These are phyloP conservation scores for Rhombomys opimus DNA, from an alignment of 2,113 vertebrate species.

Conservation along the genomic window DNA sequence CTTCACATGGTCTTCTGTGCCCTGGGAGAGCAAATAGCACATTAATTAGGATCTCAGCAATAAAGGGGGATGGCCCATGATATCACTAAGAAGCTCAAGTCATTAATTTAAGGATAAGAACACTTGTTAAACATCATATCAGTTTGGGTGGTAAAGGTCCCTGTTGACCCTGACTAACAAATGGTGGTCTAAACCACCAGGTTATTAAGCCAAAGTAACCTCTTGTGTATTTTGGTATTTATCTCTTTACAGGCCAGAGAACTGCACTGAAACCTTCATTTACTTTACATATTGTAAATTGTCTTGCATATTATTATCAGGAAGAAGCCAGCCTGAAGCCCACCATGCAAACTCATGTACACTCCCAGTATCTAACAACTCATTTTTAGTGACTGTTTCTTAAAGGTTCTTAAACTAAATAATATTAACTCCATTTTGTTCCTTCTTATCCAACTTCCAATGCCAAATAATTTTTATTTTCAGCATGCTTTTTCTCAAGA, in stretches of 20 bases:
- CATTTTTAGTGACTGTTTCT: slow-evolving; percentile 58
- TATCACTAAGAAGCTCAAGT: slow-evolving; percentile 1
- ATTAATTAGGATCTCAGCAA: not conserved
- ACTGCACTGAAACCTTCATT: not conserved
- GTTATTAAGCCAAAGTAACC: not conserved
- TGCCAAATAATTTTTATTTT: slow-evolving; percentile 61
- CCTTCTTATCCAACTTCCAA: not conserved
- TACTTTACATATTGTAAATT: not conserved
- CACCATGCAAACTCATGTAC: not conserved
- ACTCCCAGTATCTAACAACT: slow-evolving; percentile 37
- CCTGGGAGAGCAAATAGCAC: not conserved
- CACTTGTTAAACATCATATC: not conserved
- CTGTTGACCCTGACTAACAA: not conserved
- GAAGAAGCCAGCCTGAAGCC: not conserved
- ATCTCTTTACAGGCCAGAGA: slow-evolving; percentile 56
- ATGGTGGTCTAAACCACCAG: not conserved
- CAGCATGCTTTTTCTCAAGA: slow-evolving; percentile 52
- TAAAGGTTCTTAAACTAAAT: slow-evolving; percentile 32
- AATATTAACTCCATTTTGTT: not conserved
- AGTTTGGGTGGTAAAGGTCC: not conserved
- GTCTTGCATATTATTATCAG: not conserved
- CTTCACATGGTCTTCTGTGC: not conserved
- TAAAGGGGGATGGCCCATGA: not conserved
- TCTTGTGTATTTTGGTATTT: not conserved
- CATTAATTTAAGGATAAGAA: slow-evolving; percentile 4